Conservation (phyloP, 2,797 vertebrate species). For the Schizopygopsis malacanthus region DNA sequence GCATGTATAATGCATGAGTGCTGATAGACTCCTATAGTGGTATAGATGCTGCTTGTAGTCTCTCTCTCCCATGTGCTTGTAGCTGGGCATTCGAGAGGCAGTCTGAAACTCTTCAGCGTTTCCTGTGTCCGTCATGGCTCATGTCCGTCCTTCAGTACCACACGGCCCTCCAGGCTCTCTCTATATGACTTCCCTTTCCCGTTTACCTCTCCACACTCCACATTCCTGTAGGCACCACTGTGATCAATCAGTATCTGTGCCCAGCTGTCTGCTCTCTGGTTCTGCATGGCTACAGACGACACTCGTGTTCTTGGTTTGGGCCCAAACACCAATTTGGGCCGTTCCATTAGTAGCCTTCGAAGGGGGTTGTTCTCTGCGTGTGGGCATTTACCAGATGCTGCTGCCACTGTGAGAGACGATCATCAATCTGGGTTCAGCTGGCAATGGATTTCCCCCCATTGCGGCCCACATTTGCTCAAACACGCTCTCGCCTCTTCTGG, state of each 20-base stretch:
- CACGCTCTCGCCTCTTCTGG: not conserved
- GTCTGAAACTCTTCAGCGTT: constrained; percentile 16
- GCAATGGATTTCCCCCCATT: constrained; percentile 38
- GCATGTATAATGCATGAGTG: constrained; percentile 33
- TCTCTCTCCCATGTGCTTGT: not conserved
- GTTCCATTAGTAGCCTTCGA: constrained; percentile 56
- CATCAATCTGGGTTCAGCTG: constrained; percentile 62
- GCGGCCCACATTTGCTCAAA: constrained; percentile 41
- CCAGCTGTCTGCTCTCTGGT: constrained; percentile 39
- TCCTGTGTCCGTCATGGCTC: constrained; percentile 20
- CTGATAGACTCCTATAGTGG: constrained; percentile 29
- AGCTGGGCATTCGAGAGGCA: not conserved
- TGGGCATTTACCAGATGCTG: constrained; percentile 58
- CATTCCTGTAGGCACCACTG: constrained; percentile 18
- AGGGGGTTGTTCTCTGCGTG: constrained; percentile 58
- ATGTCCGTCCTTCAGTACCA: constrained; percentile 35
- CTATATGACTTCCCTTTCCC: constrained; percentile 25
- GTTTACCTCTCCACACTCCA: constrained; percentile 34
- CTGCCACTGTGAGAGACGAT: constrained; percentile 49
- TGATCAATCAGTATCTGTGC: constrained; percentile 48
- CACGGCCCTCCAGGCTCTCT: constrained; percentile 7
- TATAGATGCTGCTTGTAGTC: not conserved
- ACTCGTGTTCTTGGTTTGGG: constrained; percentile 54
- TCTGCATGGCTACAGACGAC: constrained; percentile 49
- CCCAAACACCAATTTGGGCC: constrained; percentile 55